Evolutionary conservation across 1,140 invertebrate species (phyloP), one percentile per base, ranked within the genome.

Genomic region (Lordiphosa clarofinis): DNA sequence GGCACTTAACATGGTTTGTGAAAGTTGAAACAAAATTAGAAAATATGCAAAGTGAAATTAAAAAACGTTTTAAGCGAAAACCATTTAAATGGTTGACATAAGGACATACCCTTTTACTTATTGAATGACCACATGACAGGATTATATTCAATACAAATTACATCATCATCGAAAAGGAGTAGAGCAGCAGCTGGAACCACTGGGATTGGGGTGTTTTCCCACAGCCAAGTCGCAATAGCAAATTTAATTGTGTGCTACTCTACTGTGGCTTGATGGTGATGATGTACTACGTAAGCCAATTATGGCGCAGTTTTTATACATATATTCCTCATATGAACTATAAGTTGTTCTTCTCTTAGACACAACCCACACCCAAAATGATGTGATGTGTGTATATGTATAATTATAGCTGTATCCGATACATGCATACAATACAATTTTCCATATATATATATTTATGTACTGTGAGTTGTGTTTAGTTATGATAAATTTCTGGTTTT

Each of bases 331-430:
- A 60, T 58, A 40, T 54, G 64, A 54, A 72, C 56, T 67, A 78
- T 54, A 55, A 75, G 65, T 75, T 75, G 72, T 57, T 65, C 60
- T 67, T 56, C 55, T 47, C 71, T 15, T 56, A 61, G 62, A 49
- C 58, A 62, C 75, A 67, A 63, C 75, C 76, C 75, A 81, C 72
- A 81, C 76, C 75, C 67, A 76, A 82, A 56, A 68, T 47, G 62
- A 63, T 75, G 76, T 39, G 24, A 56, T 33, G 13, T 21, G 15
- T 48, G 52, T 11, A 62, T 12, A 39, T 24, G 24, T 31, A 52
- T 11, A 10, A 9, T 15, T 13, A n/a, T 21, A 43, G 1, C 0
- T 44, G 10, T 44, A 15, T 44, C 13, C 12, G 15, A 11, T 12
- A 11, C 19, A 13, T 53, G 21, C 15, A 48, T 24, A 67, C 42